These are phyloP conservation scores for Cyclophora punctaria DNA, from an alignment of 2,888 invertebrate species.

Conservation along the genomic window DNA sequence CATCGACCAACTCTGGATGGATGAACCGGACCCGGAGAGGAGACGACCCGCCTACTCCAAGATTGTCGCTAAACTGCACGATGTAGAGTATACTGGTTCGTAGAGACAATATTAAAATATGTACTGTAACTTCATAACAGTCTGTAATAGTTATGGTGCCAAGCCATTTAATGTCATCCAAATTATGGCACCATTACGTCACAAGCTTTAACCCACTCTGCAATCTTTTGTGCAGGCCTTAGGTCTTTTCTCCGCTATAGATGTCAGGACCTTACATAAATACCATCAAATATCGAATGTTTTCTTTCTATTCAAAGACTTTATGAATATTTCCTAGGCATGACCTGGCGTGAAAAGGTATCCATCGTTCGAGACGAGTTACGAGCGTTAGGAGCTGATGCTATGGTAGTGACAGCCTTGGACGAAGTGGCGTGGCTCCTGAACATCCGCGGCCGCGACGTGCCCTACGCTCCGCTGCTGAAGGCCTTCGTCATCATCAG, in stretches of 20 bases:
- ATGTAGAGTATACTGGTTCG: constrained; percentile 75
- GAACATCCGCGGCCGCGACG: constrained; percentile 90
- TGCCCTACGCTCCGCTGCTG: constrained; percentile 86
- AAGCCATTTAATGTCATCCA: too few relatives aligned
- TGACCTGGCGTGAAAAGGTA: constrained; percentile 85
- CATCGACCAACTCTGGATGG: constrained; percentile 86
- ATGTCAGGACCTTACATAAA: too few relatives aligned
- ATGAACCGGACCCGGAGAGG: constrained; percentile 47
- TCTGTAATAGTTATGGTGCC: too few relatives aligned
- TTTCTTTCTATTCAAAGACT: constrained; percentile 4
- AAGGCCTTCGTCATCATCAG: constrained; percentile 84
- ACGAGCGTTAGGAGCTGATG: constrained; percentile 77
- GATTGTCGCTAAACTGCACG: constrained; percentile 78
- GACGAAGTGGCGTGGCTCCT: constrained; percentile 91
- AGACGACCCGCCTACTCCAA: constrained; percentile 75
- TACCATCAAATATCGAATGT: not conserved
- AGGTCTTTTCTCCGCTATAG: too few relatives aligned
- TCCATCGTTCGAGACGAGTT: constrained; percentile 78
- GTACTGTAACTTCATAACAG: too few relatives aligned
- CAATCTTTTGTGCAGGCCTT: too few relatives aligned
- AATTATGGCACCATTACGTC: too few relatives aligned
- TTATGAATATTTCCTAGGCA: constrained; percentile 55
- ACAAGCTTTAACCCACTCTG: too few relatives aligned
- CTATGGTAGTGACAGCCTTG: constrained; percentile 88
- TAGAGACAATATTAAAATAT: too few relatives aligned